Evolutionary conservation across 2,797 vertebrate genomes (phyloP).

Genomic region (Pteronotus mesoamericanus): DNA sequence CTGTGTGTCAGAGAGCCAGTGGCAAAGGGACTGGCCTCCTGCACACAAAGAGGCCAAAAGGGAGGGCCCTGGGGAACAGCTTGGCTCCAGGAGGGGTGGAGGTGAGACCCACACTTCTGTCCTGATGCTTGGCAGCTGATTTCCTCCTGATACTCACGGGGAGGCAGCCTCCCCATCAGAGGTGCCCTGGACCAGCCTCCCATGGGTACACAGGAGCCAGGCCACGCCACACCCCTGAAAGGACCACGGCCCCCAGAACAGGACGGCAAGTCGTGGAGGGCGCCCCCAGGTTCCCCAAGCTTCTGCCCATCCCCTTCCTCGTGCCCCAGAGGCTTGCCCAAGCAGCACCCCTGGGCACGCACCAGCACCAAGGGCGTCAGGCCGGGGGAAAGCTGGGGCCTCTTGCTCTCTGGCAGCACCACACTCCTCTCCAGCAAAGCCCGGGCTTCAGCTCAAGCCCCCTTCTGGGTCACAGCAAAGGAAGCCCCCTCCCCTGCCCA

Average conservation of each 20-base stretch:
- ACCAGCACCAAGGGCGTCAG: background rate
- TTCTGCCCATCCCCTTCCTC: background rate
- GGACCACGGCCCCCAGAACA: background rate
- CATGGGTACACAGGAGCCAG: background rate
- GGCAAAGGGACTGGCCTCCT: background rate
- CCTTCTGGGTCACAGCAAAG: background rate
- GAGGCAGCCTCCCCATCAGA: no score
- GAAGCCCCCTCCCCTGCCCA: background rate
- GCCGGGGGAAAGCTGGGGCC: accelerated
- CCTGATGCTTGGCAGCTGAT: background rate
- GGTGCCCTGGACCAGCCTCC: background rate
- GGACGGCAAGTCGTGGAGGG: background rate
- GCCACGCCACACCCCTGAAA: background rate
- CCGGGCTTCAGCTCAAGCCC: background rate
- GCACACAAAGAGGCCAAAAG: background rate
- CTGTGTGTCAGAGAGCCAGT: background rate
- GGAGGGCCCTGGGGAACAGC: background rate
- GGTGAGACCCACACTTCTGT: background rate
- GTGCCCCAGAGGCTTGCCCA: background rate
- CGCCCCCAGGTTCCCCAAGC: background rate
- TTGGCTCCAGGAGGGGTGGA: background rate
- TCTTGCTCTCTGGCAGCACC: background rate
- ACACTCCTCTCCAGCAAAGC: background rate
- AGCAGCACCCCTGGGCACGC: background rate
- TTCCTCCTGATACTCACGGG: background rate